Evolutionary conservation across 2,113 vertebrate species (phyloP), one percentile per base, ranked within the genome.

Genomic region (Smithornis capensis): DNA sequence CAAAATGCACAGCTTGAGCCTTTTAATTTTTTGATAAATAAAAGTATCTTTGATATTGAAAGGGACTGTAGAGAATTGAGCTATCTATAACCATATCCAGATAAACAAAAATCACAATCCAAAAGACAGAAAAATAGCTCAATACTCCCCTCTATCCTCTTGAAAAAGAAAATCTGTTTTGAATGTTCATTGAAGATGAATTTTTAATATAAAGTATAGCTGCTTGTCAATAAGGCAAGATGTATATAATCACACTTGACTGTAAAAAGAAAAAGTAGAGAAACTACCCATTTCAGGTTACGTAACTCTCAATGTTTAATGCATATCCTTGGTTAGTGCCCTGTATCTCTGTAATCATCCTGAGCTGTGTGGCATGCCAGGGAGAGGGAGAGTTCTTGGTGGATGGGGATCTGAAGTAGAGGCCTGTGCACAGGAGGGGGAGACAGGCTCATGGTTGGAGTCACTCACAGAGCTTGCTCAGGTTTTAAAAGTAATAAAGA

Each of bases 1-100:
- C 75, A 92, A 83, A 96, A 68, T 86, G 82, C 95, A 81, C 85
- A 96, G 93, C 73, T 81, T 96, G 92, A 96, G 64, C 60, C 83
- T 90, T 96, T 93, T 90, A 81, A 92, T 93, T 95, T 97, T 95
- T 92, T 88, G 23, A 94, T 88, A 90, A 96, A 93, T 93, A 94
- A 94, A 96, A 50, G 79, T 71, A 31, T 88, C 64, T 96, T 95
- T 96, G 73, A 68, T 94, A 87, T 56, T 81, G 68, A 90, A 92
- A 35, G 40, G 21, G 28, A 53, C 88, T 82, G 52, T 88, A 68
- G 88, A 93, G 85, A 89, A 82, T 95, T 96, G 71, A 92, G 67
- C 75, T 95, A 53, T 81, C 47, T 78, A 45, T 78, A 84, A 80
- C 50, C 33, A 45, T 80, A 89, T 91, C 45, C 52, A 94, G 62